These are phyloP conservation scores for Esox niger DNA, from an alignment of 2,113 vertebrate genomes.

Conservation along the genomic window DNA sequence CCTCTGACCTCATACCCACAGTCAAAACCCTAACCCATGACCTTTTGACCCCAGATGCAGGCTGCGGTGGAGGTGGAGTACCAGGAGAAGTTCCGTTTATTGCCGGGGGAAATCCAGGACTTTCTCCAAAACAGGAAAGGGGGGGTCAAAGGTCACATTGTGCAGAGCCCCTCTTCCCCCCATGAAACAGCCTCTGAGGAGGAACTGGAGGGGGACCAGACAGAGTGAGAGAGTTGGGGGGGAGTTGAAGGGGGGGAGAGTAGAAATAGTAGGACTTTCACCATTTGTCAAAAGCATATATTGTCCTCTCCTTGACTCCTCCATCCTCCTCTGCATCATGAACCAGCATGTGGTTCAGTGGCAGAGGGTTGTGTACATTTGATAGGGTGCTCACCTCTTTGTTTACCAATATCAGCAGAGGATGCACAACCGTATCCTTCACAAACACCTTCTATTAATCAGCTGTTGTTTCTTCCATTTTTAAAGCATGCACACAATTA, in stretches of 20 bases:
- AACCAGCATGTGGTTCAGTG: too few species aligned
- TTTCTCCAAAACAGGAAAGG: constrained; percentile 84
- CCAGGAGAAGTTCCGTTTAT: constrained; percentile 89
- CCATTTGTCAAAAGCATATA: too few species aligned
- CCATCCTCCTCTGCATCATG: too few species aligned
- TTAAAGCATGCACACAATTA: too few species aligned
- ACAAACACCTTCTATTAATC: too few species aligned
- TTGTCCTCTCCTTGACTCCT: too few species aligned
- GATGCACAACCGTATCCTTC: too few species aligned
- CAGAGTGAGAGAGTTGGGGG: not conserved
- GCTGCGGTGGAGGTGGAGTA: constrained; percentile 87
- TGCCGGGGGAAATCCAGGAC: constrained; percentile 90
- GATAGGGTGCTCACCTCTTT: too few species aligned
- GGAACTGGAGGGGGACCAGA: constrained; percentile 35
- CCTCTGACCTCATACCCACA: not conserved
- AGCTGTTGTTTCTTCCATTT: too few species aligned
- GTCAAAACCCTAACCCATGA: not conserved
- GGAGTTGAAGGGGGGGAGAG: not conserved
- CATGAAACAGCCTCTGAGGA: constrained; percentile 63
- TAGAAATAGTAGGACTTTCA: too few species aligned
- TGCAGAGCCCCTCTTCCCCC: constrained; percentile 54
- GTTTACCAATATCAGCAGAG: too few species aligned
- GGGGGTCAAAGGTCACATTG: constrained; percentile 54
- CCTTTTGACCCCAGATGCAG: constrained; percentile 78
- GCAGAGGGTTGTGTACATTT: too few species aligned